phyloP scores from a whole-genome alignment of 1,140 invertebrate genomes.

The Oryzaephilus surinamensis region DNA sequence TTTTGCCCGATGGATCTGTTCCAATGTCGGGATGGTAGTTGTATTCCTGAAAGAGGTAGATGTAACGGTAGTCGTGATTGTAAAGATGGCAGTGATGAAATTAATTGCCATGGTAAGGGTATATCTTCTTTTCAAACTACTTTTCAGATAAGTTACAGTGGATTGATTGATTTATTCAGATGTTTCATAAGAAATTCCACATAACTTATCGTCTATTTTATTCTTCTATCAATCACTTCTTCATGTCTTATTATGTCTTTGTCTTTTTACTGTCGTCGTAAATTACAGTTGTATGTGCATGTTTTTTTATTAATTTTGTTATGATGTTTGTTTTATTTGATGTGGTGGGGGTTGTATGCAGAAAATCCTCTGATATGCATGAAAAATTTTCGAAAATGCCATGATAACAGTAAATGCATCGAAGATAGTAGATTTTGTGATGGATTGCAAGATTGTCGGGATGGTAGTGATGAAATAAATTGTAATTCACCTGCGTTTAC shows the following conservation, averaged over 20 bases:
- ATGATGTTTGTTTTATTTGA: constrained; percentile 9
- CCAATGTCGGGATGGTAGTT: constrained; percentile 54
- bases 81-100: constrained; percentile 62
- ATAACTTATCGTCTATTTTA: neutral
- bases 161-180: too few species aligned
- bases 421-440: constrained; percentile 19
- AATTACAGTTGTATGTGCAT: constrained; percentile 1
- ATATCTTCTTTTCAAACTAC: neutral
- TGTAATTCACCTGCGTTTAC: constrained; percentile 4
- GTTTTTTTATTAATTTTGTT: constrained; percentile 8
- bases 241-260: too few species aligned
- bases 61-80: constrained; percentile 66
- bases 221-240: neutral
- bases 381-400: constrained; percentile 17
- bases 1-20: constrained; percentile 51
- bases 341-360: constrained; percentile 6
- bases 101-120: constrained; percentile 39
- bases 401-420: constrained; percentile 20
- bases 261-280: constrained; percentile 5
- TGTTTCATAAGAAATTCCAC: too few species aligned
- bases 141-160: too few species aligned
- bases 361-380: constrained; percentile 10
- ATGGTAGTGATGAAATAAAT: constrained; percentile 22
- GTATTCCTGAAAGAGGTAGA: constrained; percentile 38
- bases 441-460: constrained; percentile 22